These are phyloP conservation scores for Phalera bucephala DNA, from an alignment of 2,888 invertebrate species.

Conservation along the genomic window DNA sequence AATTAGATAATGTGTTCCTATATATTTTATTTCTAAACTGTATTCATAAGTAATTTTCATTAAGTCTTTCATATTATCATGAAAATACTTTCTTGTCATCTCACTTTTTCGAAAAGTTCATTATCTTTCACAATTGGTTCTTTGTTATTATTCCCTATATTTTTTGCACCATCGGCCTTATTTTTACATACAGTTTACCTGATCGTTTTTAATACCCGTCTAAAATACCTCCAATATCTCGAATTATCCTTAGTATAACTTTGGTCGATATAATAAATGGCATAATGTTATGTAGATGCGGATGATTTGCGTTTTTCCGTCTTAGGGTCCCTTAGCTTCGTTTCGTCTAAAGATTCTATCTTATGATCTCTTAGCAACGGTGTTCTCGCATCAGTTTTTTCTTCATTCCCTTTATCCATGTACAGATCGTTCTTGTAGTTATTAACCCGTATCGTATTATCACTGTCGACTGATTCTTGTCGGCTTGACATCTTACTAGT, in stretches of 20 bases:
- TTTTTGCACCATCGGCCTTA: background rate
- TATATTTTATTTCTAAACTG: conserved; percentile 7
- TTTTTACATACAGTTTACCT: too few species aligned
- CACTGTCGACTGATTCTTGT: conserved; percentile 63
- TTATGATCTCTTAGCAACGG: conserved; percentile 72
- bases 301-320: conserved; percentile 75
- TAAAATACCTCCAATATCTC: background rate
- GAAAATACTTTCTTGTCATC: conserved; percentile 15
- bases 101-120: conserved; percentile 9
- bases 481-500: conserved; percentile 57
- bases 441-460: conserved; percentile 61
- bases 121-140: conserved; percentile 3
- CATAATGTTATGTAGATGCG: conserved; percentile 67
- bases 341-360: conserved; percentile 76
- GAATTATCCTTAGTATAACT: conserved; percentile 44
- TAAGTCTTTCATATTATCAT: conserved; percentile 17
- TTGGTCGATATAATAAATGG: conserved; percentile 49
- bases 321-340: conserved; percentile 69
- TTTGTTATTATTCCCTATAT: background rate
- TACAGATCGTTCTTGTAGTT: conserved; percentile 69
- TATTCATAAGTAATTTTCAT: conserved; percentile 12
- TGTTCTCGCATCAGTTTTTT: conserved; percentile 71
- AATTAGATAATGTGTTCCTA: conserved; percentile 3
- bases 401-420: conserved; percentile 56
- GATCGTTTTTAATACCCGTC: background rate